Evolutionary conservation across 2,797 vertebrate species (phyloP), one percentile per base, ranked within the genome.

Genomic region (Cichlasoma orientale): DNA sequence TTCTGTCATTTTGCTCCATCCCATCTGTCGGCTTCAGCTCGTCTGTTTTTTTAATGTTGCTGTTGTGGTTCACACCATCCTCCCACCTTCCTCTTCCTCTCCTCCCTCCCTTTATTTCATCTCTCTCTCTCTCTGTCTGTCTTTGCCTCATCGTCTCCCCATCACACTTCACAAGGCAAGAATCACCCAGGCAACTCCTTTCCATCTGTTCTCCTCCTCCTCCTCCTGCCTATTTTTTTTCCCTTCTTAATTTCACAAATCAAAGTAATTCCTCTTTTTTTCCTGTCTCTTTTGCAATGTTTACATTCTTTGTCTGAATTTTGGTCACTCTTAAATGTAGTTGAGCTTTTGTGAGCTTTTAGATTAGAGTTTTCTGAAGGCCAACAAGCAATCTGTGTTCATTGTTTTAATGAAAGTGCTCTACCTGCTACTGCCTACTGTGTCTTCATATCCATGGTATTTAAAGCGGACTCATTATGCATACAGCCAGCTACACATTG

Each of bases 121-220:
- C 31, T 58, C 38, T 41, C n/a, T 53, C 61, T 23, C 41, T 25
- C 61, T 66, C 41, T 41, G 41, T 66, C 23, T 66, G 56, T 86
- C 77, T 84, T 44, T 84, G 69, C 80, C 72, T 84, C 83, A 33
- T 84, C 70, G 54, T 92, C 80, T 86, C 80, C 77, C 72, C 74
- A 87, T 92, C 89, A 88, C 87, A 85, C 88, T 86, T 89, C 85
- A 92, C 81, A 72, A 90, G 75, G 78, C 88, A 77, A 89, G 85
- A 93, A 86, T 92, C 88, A 86, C 78, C 88, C 90, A 92, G 90
- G 90, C 92, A 89, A 86, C 89, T 90, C 85, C 53, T 84, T 76
- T 89, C 90, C 91, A 91, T 94, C 91, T 93, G 91, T 76, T 91
- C 75, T 59, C 57, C 78, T 79, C 75, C 56, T 72, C 56, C 13